phyloP scores from a whole-genome alignment of 1,140 invertebrate species.

The Trachymyrmex septentrionalis region DNA sequence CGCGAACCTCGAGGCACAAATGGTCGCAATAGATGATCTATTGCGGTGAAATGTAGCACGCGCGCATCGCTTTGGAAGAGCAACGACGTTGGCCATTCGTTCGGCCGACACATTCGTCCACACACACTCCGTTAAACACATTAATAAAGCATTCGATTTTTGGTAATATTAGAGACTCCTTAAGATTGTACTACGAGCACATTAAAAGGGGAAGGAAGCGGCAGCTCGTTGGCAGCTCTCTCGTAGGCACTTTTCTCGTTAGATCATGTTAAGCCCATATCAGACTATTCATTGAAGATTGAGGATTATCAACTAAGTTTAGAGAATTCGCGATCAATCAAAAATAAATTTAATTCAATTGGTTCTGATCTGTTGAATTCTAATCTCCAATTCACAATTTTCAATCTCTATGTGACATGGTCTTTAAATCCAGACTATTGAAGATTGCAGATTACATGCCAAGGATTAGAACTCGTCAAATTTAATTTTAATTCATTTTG shows the following conservation, averaged over 20 bases:
- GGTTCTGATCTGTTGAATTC: no score
- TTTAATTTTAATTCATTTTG: no score
- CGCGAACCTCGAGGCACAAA: not conserved
- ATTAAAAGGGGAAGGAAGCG: slow-evolving; percentile 66
- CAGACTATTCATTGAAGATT: no score
- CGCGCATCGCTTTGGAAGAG: slow-evolving; percentile 53
- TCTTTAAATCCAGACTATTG: no score
- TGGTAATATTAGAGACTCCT: slow-evolving; percentile 71
- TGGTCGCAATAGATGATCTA: not conserved
- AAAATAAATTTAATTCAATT: no score
- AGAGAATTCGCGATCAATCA: no score
- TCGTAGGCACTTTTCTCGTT: slow-evolving; percentile 69
- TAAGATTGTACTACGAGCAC: slow-evolving; percentile 64
- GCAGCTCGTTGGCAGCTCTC: slow-evolving; percentile 62
- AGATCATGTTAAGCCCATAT: not conserved
- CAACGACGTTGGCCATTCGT: slow-evolving; percentile 24
- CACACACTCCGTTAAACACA: slow-evolving; percentile 39
- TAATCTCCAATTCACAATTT: no score
- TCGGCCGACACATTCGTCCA: slow-evolving; percentile 23
- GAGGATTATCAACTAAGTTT: no score
- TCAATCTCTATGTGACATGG: no score
- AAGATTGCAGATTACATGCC: no score
- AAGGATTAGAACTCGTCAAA: no score
- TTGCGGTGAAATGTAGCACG: not conserved
- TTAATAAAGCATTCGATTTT: slow-evolving; percentile 80